Evolutionary conservation across 2,797 vertebrate species (phyloP), one percentile per base, ranked within the genome.

Genomic region (Todus mexicanus): DNA sequence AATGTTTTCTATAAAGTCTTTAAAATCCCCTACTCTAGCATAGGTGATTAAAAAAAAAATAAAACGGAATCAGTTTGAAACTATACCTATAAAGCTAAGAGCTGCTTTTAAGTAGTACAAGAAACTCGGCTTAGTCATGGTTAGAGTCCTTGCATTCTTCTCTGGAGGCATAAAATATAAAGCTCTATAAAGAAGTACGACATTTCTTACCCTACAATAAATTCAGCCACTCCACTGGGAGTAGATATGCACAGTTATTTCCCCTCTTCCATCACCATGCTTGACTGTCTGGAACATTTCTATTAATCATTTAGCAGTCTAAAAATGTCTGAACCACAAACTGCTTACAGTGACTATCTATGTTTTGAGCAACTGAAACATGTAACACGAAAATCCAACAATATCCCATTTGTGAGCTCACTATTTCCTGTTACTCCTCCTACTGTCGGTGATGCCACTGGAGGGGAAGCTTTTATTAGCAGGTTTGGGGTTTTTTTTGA

Each of bases 301-400:
- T 84, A 82, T 90, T 78, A 42, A 87, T 92, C 86, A 76, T 38
- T 84, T 13, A 86, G 38, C 12, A 78, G 51, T 60, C 53, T 86
- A 85, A 87, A 92, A 91, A 78, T 22, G 11, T 64, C 64, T 92
- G 48, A 86, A 70, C 70, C 71, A 82, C 64, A 91, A 61, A 56
- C 33, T 26, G 60, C 45, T 70, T 54, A 61, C 10, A 31, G 5
- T 48, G 35, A 81, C 48, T 29, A 57, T 9, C 59, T 26, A 64
- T 17, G 22, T 19, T 51, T 56, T 72, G 31, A 65, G 12, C 31
- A 27, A 40, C 51, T 48, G 61, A 60, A 90, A 79, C 6, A 50
- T 2, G 1, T 3, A n/a, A 74, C 16, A 51, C 10, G 74, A 37
- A 75, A 57, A 68, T 56, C 56, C 74, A 84, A 15, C 3, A 31